phyloP scores from a whole-genome alignment of 2,888 invertebrate genomes.

The Stenodema calcarata region DNA sequence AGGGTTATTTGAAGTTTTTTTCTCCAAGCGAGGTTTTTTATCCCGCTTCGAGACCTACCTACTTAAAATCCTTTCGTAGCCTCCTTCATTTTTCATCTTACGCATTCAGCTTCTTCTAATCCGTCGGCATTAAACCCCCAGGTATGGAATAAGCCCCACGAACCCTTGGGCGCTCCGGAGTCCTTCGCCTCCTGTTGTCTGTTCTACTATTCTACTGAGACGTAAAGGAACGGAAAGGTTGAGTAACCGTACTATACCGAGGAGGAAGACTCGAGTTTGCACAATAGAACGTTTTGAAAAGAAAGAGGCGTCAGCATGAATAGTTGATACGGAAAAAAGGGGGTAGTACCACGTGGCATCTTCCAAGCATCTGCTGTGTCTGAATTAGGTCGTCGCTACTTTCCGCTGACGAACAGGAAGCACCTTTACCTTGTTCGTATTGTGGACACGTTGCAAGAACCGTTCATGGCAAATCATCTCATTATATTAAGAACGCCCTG shows the following conservation, averaged over 20 bases:
- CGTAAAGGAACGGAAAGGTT: neutral
- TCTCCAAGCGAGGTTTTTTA: too few species aligned
- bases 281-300: neutral
- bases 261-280: neutral
- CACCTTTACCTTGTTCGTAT: neutral
- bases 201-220: neutral
- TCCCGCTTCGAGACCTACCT: neutral
- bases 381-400: constrained; percentile 17
- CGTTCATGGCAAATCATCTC: too few species aligned
- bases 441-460: neutral
- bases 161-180: neutral
- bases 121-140: neutral
- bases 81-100: neutral
- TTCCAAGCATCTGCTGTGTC: constrained; percentile 22
- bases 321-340: constrained; percentile 18
- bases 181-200: neutral
- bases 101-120: neutral
- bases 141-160: neutral
- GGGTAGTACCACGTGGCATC: constrained; percentile 27
- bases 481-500: too few species aligned
- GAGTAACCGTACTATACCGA: constrained; percentile 1
- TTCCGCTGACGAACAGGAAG: constrained; percentile 17
- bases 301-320: constrained; percentile 8
- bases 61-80: neutral
- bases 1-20: too few species aligned